Evolutionary conservation across 1,140 invertebrate species (phyloP).

Genomic region (Kradibia gibbosae): DNA sequence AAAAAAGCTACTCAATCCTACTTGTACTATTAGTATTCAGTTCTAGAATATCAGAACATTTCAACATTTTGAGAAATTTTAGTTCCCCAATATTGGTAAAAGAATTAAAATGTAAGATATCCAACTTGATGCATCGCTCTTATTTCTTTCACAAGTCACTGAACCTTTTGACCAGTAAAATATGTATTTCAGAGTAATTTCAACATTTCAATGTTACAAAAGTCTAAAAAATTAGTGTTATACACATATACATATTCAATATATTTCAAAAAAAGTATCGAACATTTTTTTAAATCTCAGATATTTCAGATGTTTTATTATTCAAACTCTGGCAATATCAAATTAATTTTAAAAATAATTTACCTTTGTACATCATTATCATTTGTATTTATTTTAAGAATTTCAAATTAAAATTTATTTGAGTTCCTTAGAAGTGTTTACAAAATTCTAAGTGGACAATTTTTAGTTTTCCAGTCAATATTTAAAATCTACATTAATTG

Average conservation of each 20-base stretch:
- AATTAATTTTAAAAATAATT: neutral
- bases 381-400: neutral
- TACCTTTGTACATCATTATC: neutral
- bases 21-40: slow-evolving; percentile 24
- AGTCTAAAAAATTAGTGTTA: neutral
- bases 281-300: slow-evolving; percentile 18
- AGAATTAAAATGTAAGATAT: neutral
- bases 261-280: slow-evolving; percentile 10
- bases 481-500: slow-evolving; percentile 9
- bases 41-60: slow-evolving; percentile 2
- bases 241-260: neutral
- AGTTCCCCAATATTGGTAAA: slow-evolving; percentile 23
- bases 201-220: slow-evolving; percentile 3
- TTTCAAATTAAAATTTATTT: slow-evolving; percentile 2
- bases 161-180: slow-evolving; percentile 33
- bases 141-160: slow-evolving; percentile 28
- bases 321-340: neutral
- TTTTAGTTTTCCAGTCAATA: neutral
- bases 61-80: slow-evolving; percentile 26
- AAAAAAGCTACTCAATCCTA: neutral
- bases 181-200: slow-evolving; percentile 25
- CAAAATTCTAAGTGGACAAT: neutral
- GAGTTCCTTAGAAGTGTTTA: slow-evolving; percentile 21
- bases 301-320: slow-evolving; percentile 6
- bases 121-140: neutral